Base-by-base conservation (phyloP, 23 tunicate species). In the Ciona savignyi region DNA sequence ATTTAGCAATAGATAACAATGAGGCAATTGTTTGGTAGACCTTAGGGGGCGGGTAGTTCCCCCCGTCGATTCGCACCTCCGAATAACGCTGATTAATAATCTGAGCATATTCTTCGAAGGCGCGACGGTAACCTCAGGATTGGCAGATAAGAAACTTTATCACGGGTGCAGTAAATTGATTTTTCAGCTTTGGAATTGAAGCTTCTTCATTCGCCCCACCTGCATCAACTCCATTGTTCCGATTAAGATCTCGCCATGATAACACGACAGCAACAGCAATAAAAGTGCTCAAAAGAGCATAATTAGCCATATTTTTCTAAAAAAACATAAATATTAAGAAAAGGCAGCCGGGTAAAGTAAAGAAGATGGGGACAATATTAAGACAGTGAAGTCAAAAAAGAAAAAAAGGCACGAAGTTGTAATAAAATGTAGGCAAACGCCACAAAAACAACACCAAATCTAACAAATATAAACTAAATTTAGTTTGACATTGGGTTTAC, bases 51-150 rank as follows among this genome's bases (percentile, higher is more conserved):
- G 98, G 98, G 73, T 92, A 92, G 42, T 92, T 92, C 25, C 81
- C 84, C 23, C 87, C 98, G 27, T 80, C 82, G 30, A 92, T 85
- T 51, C 85, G 76, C 65, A 92, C 77, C 75, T 86, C 98, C 63
- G 98, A 85, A 81, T 70, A 92, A 72, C 93, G 98, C 75, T 81
- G 82, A 23, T 35, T 56, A 0, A 92, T 80, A 1, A 92, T 34
- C 15, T 76, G 80, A 27, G 98, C 87, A 66, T 80, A 92, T 77
- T 92, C 84, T 70, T 92, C 92, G 74, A 89, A 85, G 70, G 93
- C 98, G 29, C 85, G 83, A 15, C 76, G 82, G 80, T 92, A 92
- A 25, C 98, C 98, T 92, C 98, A 92, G 77, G 98, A 92, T 51
- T 78, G 78, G 73, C 98, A 92, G 21, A 92, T 77, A 2, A 85